A percentile compares a stretch with the other conserved stretches of the same genome.
These are phyloP conservation scores for Axinella damicornis DNA, from an alignment of 37 sponge, comb jelly and placozoan genomes.

Conservation along the genomic window DNA sequence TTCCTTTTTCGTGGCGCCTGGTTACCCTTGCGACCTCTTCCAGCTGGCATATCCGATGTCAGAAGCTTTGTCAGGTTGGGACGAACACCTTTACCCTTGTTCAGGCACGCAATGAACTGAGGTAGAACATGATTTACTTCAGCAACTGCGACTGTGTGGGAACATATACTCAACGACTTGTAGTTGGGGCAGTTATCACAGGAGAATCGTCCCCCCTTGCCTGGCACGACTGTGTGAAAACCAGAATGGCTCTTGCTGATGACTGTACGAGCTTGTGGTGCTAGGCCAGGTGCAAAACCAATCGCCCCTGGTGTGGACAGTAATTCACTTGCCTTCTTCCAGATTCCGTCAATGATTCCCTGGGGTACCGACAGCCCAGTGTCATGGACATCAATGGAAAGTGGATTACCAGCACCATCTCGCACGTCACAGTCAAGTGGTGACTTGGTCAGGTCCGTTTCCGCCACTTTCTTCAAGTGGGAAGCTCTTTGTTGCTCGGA, in stretches of 20 bases:
- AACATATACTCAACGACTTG: slow-evolving; percentile 24
- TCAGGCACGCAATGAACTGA: neutral
- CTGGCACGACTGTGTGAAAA: slow-evolving; percentile 37
- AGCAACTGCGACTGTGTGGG: slow-evolving; percentile 36
- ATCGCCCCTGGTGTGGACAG: slow-evolving; percentile 2
- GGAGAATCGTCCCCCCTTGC: slow-evolving; percentile 16
- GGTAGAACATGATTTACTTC: neutral
- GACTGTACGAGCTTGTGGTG: no score
- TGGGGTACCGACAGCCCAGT: no score
- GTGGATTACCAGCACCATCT: no score
- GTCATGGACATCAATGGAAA: no score
- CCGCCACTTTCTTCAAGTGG: neutral
- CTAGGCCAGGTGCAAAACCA: slow-evolving; percentile 36
- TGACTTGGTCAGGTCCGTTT: no score
- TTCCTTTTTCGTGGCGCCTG: slow-evolving; percentile 5
- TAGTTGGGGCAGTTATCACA: slow-evolving; percentile 44
- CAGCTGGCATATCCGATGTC: no score
- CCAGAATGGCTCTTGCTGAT: slow-evolving; percentile 1
- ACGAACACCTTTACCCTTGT: neutral
- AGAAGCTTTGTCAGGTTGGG: no score
- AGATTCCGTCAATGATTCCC: slow-evolving; percentile 57
- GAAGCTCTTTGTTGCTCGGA: neutral
- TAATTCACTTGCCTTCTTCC: slow-evolving; percentile 33
- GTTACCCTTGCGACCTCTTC: slow-evolving; percentile 24
- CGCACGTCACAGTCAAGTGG: no score